Evolutionary conservation across 2,113 vertebrate species (phyloP).

Genomic region (Pseudopipra pipra): DNA sequence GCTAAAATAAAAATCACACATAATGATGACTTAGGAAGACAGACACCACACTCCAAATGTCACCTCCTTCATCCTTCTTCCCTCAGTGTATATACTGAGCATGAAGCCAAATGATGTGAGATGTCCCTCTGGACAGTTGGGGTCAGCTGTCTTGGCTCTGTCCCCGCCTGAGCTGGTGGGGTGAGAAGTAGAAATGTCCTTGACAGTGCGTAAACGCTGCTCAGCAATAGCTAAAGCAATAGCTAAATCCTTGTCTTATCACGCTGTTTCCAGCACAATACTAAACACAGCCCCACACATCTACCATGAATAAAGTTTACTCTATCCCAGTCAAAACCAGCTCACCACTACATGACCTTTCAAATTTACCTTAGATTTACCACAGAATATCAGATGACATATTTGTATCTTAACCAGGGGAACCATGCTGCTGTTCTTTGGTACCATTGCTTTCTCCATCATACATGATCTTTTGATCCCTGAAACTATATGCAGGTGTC

Average conservation of each 20-base stretch:
- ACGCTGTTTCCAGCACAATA: not conserved
- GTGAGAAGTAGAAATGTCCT: not conserved
- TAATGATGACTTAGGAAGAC: not conserved
- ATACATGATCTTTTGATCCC: not conserved
- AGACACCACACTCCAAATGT: not conserved
- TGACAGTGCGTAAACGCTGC: fast-evolving
- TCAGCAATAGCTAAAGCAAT: not conserved
- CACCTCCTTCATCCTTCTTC: not conserved
- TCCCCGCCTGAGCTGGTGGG: too few species aligned
- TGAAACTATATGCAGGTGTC: not conserved
- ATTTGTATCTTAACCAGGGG: not conserved
- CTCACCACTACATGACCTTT: not conserved
- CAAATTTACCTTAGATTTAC: not conserved
- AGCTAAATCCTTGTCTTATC: not conserved
- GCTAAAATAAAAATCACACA: not conserved
- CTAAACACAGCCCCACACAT: not conserved
- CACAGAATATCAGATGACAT: not conserved
- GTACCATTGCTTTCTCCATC: not conserved
- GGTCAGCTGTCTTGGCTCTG: not conserved
- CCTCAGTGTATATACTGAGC: not conserved
- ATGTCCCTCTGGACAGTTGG: fast-evolving
- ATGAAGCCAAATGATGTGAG: not conserved
- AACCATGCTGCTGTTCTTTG: not conserved
- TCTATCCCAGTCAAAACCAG: not conserved
- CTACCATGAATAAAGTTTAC: not conserved